These are phyloP conservation scores for Coecobrya sp. DNA, from an alignment of 2,888 invertebrate species.

Conservation along the genomic window DNA sequence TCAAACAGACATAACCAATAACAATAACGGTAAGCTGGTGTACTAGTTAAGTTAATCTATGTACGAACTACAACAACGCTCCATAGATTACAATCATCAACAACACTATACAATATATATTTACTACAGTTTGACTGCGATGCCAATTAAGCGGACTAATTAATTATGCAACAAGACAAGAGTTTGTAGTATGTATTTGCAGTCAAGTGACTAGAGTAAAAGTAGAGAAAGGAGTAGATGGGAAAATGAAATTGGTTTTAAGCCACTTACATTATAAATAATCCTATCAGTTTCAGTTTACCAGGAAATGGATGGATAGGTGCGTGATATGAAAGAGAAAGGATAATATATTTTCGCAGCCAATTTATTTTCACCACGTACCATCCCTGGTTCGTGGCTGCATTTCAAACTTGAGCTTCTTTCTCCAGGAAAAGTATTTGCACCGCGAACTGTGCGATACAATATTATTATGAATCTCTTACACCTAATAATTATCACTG, in stretches of 20 bases:
- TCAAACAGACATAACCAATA: not conserved
- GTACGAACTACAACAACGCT: not conserved
- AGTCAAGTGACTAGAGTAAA: constrained; percentile 27
- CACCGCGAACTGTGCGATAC: not conserved
- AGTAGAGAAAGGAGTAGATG: constrained; percentile 61
- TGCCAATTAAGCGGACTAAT: constrained; percentile 83
- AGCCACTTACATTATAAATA: constrained; percentile 84
- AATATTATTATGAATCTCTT: too few relatives aligned
- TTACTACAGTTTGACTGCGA: constrained; percentile 39
- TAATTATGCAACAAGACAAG: constrained; percentile 83
- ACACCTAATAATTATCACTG: too few relatives aligned
- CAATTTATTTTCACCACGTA: constrained; percentile 46
- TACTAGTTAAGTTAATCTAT: constrained; percentile 7
- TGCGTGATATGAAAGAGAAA: constrained; percentile 23
- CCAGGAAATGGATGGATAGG: constrained; percentile 13
- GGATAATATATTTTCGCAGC: constrained; percentile 31
- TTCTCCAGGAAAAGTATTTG: not conserved
- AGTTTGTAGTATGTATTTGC: not conserved
- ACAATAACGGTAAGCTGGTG: constrained; percentile 27
- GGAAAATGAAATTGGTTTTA: constrained; percentile 81
- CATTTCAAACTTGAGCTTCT: not conserved
- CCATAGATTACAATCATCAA: not conserved
- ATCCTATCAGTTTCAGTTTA: constrained; percentile 80
- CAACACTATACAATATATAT: not conserved
- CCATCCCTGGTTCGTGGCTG: not conserved